These are phyloP conservation scores for Hipparchia sbordonii DNA, from an alignment of 2,888 invertebrate species.

Conservation along the genomic window DNA sequence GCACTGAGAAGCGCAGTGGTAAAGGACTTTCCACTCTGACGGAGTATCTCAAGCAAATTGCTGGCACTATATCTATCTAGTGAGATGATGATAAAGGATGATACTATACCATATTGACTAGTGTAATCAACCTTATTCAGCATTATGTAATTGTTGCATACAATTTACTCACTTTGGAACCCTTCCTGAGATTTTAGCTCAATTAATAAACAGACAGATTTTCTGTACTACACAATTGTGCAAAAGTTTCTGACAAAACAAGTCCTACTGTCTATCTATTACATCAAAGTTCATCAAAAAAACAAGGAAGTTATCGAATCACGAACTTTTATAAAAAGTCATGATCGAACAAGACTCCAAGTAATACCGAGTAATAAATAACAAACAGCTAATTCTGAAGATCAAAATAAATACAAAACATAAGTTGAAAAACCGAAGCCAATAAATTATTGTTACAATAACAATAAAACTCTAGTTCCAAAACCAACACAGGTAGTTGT, in stretches of 20 bases:
- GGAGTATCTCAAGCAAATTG: too few species aligned
- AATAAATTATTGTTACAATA: constrained; percentile 42
- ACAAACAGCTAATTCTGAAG: constrained; percentile 2
- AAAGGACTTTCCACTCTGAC: too few species aligned
- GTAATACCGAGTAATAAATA: neutral
- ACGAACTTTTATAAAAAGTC: neutral
- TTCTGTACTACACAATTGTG: neutral
- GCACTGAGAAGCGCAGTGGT: too few species aligned
- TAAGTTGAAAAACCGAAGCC: constrained; percentile 9
- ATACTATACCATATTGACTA: too few species aligned
- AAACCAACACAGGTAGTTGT: constrained; percentile 31
- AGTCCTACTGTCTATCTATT: neutral
- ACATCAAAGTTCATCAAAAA: neutral
- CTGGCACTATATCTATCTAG: too few species aligned
- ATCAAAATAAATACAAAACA: constrained; percentile 18
- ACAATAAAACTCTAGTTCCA: constrained; percentile 54
- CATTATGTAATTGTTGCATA: too few species aligned
- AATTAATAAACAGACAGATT: neutral
- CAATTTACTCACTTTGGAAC: too few species aligned
- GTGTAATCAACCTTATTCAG: too few species aligned
- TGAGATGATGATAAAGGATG: too few species aligned
- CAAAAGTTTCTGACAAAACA: neutral
- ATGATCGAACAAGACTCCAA: neutral
- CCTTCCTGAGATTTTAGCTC: neutral
- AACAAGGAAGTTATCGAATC: neutral